phyloP scores from a whole-genome alignment of 1,140 invertebrate species.

The Neodiprion fabricii region DNA sequence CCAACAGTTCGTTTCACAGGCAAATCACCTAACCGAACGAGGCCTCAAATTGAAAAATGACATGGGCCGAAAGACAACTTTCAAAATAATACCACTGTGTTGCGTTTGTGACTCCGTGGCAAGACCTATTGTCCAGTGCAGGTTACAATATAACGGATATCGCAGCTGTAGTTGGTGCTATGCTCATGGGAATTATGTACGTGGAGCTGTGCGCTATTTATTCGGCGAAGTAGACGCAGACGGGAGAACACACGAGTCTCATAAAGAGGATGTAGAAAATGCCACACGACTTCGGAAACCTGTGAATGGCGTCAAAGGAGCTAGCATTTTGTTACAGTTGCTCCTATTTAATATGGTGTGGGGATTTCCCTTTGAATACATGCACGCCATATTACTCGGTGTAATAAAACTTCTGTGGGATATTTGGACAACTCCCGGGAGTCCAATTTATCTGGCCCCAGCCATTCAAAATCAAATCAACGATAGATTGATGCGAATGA shows the following conservation, averaged over 20 bases:
- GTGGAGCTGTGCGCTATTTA: slow-evolving; percentile 16
- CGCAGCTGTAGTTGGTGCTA: slow-evolving; percentile 18
- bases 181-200: slow-evolving; percentile 5
- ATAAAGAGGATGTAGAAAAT: slow-evolving; percentile 7
- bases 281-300: neutral
- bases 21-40: neutral
- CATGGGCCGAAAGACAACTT: neutral
- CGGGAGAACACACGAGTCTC: slow-evolving; percentile 11
- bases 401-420: slow-evolving; percentile 18
- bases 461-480: neutral
- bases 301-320: slow-evolving; percentile 16
- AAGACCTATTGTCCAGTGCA: slow-evolving; percentile 9
- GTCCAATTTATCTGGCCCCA: slow-evolving; percentile 3
- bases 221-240: slow-evolving; percentile 12
- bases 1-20: neutral
- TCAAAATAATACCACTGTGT: neutral
- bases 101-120: neutral
- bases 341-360: slow-evolving; percentile 11
- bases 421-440: slow-evolving; percentile 4
- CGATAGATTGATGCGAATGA: slow-evolving; percentile 14
- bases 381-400: slow-evolving; percentile 13
- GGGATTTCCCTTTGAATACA: slow-evolving; percentile 10
- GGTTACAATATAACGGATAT: slow-evolving; percentile 18
- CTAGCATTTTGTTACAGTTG: neutral
- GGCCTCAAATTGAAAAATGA: neutral